A percentile compares a stretch with the other conserved stretches of the same genome.
phyloP scores from a whole-genome alignment of 1,140 invertebrate species.

The Apis laboriosa region DNA sequence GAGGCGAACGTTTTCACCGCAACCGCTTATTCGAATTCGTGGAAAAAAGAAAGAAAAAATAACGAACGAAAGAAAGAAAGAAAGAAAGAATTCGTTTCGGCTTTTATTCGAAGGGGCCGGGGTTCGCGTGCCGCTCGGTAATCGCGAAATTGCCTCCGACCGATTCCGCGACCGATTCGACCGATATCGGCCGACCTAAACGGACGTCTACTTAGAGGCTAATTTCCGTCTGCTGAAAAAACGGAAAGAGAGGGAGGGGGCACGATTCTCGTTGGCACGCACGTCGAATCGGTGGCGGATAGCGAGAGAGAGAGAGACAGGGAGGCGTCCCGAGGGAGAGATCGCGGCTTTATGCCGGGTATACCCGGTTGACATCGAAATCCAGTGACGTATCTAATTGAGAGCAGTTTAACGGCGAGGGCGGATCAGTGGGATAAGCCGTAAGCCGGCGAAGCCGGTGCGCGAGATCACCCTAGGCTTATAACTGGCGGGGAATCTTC shows the following conservation, averaged over 20 bases:
- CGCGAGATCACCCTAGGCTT: slow-evolving; percentile 76
- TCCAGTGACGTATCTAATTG: slow-evolving; percentile 80
- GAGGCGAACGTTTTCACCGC: slow-evolving; percentile 13
- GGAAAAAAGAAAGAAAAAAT: neutral
- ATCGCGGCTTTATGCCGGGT: slow-evolving; percentile 23
- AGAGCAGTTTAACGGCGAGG: slow-evolving; percentile 75
- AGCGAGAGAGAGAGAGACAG: neutral
- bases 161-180: neutral
- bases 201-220: slow-evolving; percentile 27
- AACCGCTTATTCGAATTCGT: slow-evolving; percentile 17
- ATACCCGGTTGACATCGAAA: slow-evolving; percentile 73
- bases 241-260: too few species aligned
- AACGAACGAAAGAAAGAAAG: too few species aligned
- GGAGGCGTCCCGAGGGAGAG: slow-evolving; percentile 40
- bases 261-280: too few species aligned
- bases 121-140: slow-evolving; percentile 32
- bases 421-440: slow-evolving; percentile 70
- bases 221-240: too few species aligned
- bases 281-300: too few species aligned
- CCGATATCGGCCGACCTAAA: neutral
- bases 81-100: neutral
- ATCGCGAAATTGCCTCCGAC: slow-evolving; percentile 36
- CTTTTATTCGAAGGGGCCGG: neutral
- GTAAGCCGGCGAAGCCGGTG: slow-evolving; percentile 70
- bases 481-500: slow-evolving; percentile 70